Percentiles rank a stretch among this genome's conserved stretches.
Evolutionary conservation across 1,140 invertebrate species (phyloP).

Genomic region (Daktulosphaira vitifoliae): DNA sequence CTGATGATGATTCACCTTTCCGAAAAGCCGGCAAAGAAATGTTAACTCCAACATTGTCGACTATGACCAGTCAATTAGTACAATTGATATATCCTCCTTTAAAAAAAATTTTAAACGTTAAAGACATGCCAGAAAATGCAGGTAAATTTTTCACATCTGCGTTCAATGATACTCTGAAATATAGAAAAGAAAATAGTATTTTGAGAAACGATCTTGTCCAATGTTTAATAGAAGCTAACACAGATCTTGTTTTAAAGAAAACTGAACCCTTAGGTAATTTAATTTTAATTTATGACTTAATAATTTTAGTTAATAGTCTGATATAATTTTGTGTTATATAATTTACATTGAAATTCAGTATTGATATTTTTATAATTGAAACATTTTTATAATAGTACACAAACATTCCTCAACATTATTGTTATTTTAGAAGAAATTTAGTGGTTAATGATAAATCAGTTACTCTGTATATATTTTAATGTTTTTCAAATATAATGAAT

Average conservation of each 20-base stretch:
- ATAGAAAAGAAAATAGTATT: slow-evolving; percentile 38
- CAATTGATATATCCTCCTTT: slow-evolving; percentile 33
- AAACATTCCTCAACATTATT: too few relatives aligned
- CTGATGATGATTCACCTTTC: slow-evolving; percentile 49
- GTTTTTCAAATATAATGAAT: too few relatives aligned
- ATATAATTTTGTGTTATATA: too few relatives aligned
- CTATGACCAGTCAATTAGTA: not conserved
- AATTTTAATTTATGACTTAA: too few relatives aligned
- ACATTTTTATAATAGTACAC: too few relatives aligned
- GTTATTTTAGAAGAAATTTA: too few relatives aligned
- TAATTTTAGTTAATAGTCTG: too few relatives aligned
- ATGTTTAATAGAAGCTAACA: slow-evolving; percentile 27
- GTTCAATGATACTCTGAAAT: slow-evolving; percentile 37
- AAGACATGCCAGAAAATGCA: slow-evolving; percentile 35
- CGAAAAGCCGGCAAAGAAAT: slow-evolving; percentile 24
- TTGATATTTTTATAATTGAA: too few relatives aligned
- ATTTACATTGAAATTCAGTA: too few relatives aligned
- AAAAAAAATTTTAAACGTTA: slow-evolving; percentile 11
- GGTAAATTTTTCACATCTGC: not conserved
- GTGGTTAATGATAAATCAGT: too few relatives aligned
- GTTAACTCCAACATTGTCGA: not conserved
- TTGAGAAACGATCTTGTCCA: slow-evolving; percentile 43
- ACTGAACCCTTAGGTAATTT: not conserved
- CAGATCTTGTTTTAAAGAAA: not conserved
- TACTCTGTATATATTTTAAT: too few relatives aligned